phyloP scores from a whole-genome alignment of 1,140 invertebrate species.

The Proales similis region DNA sequence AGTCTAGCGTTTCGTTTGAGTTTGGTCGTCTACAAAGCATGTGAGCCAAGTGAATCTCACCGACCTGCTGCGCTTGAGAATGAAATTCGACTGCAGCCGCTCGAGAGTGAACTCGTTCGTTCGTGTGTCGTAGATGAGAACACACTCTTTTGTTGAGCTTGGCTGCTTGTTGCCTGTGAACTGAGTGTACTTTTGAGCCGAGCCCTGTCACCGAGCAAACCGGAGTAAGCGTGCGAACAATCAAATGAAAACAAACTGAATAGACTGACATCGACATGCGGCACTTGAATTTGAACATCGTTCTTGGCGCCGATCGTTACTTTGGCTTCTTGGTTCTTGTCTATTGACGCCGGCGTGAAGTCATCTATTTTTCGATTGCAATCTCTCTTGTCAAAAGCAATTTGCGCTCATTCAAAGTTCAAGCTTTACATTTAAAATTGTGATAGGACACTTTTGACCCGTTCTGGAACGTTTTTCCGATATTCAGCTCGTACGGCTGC shows the following conservation, averaged over 20 bases:
- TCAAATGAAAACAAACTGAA: background rate
- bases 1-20: background rate
- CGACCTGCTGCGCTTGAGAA: conserved; percentile 20
- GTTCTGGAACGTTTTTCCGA: conserved; percentile 27
- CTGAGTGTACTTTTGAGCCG: conserved; percentile 33
- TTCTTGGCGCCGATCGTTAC: conserved; percentile 19
- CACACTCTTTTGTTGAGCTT: conserved; percentile 30
- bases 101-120: conserved; percentile 25
- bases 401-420: background rate
- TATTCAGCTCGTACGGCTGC: conserved; percentile 28
- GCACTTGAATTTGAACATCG: conserved; percentile 31
- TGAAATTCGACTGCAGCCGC: conserved; percentile 29
- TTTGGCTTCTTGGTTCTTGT: conserved; percentile 33
- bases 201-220: background rate
- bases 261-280: conserved; percentile 5
- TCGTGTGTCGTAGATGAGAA: conserved; percentile 21
- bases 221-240: background rate
- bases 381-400: background rate
- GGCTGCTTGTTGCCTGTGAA: conserved; percentile 35
- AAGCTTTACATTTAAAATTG: conserved; percentile 28
- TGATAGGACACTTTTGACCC: conserved; percentile 20
- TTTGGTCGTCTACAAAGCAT: background rate
- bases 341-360: conserved; percentile 30
- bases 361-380: conserved; percentile 1
- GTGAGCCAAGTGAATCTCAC: background rate